Percentiles rank a stretch among this genome's conserved stretches.
phyloP scores from a whole-genome alignment of 1,140 invertebrate species.

The Bombyx mori region DNA sequence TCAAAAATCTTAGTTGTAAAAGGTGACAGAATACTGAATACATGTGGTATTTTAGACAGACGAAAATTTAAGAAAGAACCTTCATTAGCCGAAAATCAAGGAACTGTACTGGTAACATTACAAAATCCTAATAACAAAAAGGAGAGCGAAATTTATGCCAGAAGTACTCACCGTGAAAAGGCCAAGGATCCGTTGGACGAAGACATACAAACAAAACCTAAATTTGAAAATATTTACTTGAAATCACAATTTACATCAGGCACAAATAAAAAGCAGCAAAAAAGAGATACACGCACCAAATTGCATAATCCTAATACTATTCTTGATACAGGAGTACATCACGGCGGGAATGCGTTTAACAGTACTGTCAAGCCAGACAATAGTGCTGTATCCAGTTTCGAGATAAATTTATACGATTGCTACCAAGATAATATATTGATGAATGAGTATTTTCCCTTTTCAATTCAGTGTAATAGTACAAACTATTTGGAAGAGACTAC shows the following conservation, averaged over 20 bases:
- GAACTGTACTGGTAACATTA: conserved; percentile 79
- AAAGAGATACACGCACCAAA: conserved; percentile 31
- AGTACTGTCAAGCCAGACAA: conserved; percentile 71
- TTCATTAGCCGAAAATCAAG: conserved; percentile 73
- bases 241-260: too few relatives aligned
- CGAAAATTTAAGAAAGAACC: conserved; percentile 75
- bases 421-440: conserved; percentile 81
- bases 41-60: conserved; percentile 82
- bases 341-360: conserved; percentile 81
- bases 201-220: neutral
- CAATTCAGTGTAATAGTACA: conserved; percentile 76
- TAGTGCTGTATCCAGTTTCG: conserved; percentile 82
- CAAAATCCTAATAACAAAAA: conserved; percentile 65
- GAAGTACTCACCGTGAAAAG: neutral
- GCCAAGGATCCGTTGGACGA: neutral
- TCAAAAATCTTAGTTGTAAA: conserved; percentile 84
- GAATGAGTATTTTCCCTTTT: conserved; percentile 77
- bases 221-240: too few relatives aligned
- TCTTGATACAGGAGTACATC: conserved; percentile 79
- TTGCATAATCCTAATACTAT: conserved; percentile 74
- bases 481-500: conserved; percentile 76
- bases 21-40: conserved; percentile 81
- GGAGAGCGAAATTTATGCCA: conserved; percentile 1
- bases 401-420: conserved; percentile 80
- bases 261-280: conserved; percentile 17